A percentile compares a stretch with the other conserved stretches of the same genome.
These are phyloP conservation scores for Dissostichus mawsoni DNA, from an alignment of 2,113 vertebrate genomes.

Conservation along the genomic window DNA sequence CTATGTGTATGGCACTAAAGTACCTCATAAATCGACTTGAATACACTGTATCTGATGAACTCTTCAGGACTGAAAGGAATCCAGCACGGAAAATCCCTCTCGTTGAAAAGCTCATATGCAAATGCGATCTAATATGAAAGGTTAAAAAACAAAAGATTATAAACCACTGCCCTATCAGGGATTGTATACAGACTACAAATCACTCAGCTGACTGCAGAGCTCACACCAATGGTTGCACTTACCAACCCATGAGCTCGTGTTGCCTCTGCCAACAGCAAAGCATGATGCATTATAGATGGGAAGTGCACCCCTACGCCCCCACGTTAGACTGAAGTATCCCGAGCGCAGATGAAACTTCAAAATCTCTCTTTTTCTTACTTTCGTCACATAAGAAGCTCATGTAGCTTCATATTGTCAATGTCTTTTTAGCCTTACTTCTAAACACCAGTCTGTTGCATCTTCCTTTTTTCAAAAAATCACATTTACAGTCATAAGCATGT, in stretches of 20 bases:
- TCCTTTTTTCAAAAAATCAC: conserved; percentile 12
- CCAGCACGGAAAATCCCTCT: not conserved
- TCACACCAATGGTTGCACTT: conserved; percentile 4
- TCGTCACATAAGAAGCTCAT: not conserved
- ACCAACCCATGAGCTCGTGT: conserved; percentile 41
- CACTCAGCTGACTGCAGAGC: conserved; percentile 22
- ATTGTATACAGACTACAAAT: conserved; percentile 11
- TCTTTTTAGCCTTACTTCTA: conserved; percentile 1
- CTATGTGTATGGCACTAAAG: not conserved
- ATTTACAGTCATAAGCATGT: conserved; percentile 12
- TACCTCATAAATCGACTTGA: not conserved
- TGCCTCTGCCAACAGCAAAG: conserved; percentile 40
- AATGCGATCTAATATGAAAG: not conserved
- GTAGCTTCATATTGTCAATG: not conserved
- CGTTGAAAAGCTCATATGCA: not conserved
- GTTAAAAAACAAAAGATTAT: not conserved
- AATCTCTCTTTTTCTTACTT: not conserved
- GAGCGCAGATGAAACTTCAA: conserved; percentile 8
- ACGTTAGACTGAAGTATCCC: conserved; percentile 11
- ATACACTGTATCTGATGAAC: not conserved
- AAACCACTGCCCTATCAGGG: not conserved
- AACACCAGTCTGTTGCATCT: not conserved
- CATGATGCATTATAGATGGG: conserved; percentile 59
- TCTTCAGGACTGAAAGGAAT: not conserved
- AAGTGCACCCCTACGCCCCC: conserved; percentile 20